Base-by-base conservation (phyloP, 2,888 invertebrate genomes). In the Idaea biselata region DNA sequence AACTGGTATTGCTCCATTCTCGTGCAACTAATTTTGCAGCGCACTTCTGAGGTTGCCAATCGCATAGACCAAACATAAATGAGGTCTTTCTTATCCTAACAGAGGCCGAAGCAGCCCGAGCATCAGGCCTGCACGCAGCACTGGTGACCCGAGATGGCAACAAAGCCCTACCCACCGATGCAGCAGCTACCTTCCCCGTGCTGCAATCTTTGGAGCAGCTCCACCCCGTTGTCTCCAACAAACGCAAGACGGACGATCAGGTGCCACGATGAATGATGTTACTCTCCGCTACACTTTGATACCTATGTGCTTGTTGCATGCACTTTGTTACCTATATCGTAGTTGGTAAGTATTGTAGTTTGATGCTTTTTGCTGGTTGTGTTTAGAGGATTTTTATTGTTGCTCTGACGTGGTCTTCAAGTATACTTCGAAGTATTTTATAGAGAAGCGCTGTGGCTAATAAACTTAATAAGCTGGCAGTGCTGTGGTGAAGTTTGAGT, bases 21-120 rank as follows among this genome's bases (percentile, higher is more conserved):
- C 25, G 25, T 25, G 25, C 25, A 25, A 25, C 25, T 5, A 25
- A 25, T 25, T n/a, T 25, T 25, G 25, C 25, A 25, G 25, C 25
- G 1, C 5, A 25, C 25, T 25, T 25, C 25, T 25, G 25, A 3
- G 25, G 5, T 25, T 25, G 25, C 5, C 5, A 25, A 25, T 25
- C 5, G 25, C 5, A 25, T 25, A 5, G 5, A 25, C 5, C 5
- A 25, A 25, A 25, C 1, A 25, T 5, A 25, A 25, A 25, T 25
- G 25, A 25, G 25, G 5, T 25, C 25, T 14, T 44, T 44, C 44
- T 25, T 16, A 55, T 58, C 11, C 18, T 62, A 55, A 44, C 93
- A 97, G 98, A 99, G 90, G 97, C 96, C 0, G 93, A 94, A 80
- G 98, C 98, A 59, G 98, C 98, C 0, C 93, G 93, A 57, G 84